phyloP scores from a whole-genome alignment of 2,888 invertebrate genomes.

The Aphodius granarius region DNA sequence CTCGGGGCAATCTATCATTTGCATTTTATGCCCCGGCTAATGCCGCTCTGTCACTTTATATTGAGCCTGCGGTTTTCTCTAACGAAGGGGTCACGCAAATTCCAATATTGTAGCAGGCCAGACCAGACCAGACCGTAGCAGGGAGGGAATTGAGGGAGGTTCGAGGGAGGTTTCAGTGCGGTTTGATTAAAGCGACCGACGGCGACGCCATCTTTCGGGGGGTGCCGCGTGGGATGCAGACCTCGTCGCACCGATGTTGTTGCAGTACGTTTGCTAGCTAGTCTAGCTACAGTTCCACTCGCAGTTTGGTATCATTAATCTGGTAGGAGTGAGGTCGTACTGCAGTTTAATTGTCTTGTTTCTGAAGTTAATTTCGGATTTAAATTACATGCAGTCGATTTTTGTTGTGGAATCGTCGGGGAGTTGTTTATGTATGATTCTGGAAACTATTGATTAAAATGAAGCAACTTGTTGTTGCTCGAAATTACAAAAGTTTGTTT shows the following conservation, averaged over 20 bases:
- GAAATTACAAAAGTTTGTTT: background rate
- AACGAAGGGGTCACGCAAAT: conserved; percentile 33
- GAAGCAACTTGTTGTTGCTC: background rate
- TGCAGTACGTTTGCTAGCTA: background rate
- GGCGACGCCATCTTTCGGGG: background rate
- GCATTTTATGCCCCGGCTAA: conserved; percentile 1
- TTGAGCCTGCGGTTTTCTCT: conserved; percentile 30
- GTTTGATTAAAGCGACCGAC: background rate
- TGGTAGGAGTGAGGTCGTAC: background rate
- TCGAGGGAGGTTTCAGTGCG: background rate
- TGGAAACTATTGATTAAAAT: background rate
- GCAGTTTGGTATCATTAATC: background rate
- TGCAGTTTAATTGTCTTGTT: background rate
- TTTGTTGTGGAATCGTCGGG: background rate
- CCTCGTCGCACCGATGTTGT: background rate
- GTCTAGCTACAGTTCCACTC: background rate
- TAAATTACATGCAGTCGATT: background rate
- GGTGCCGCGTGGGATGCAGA: background rate
- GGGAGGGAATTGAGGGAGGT: background rate
- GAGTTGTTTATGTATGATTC: background rate
- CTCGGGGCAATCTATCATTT: background rate
- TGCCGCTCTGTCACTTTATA: conserved; percentile 31
- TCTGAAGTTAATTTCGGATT: background rate
- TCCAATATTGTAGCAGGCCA: conserved; percentile 28
- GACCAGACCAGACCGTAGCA: background rate